A percentile compares a stretch with the other conserved stretches of the same genome.
phyloP scores from a whole-genome alignment of 2,113 vertebrate species.

The cat (Felis catus) region DNA sequence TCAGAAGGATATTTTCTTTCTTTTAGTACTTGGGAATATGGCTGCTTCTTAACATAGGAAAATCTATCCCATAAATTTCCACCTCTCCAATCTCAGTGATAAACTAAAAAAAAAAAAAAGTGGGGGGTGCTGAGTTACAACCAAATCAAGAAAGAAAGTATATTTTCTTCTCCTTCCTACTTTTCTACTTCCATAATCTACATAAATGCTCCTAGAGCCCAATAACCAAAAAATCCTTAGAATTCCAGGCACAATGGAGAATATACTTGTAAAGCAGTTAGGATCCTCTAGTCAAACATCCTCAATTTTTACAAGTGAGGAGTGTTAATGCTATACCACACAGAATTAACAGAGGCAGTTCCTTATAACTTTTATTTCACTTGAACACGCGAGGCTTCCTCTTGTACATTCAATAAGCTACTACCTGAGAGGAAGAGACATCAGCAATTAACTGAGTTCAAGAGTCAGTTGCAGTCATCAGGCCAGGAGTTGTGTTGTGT shows the following conservation, averaged over 20 bases:
- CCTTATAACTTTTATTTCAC: not conserved
- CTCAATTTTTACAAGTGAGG: not conserved
- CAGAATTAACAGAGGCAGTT: not conserved
- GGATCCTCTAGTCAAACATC: not conserved
- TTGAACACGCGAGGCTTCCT: not conserved
- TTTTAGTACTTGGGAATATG: not conserved
- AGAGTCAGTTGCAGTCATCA: not conserved
- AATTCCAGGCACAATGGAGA: not conserved
- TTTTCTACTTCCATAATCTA: not conserved
- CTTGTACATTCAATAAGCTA: not conserved
- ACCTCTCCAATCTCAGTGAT: not conserved
- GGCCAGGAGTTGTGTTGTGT: not conserved
- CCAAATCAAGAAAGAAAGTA: not conserved
- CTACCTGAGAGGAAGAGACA: not conserved
- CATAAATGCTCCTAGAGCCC: not conserved
- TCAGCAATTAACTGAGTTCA: not conserved
- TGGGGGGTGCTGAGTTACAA: not conserved
- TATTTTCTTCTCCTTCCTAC: not conserved
- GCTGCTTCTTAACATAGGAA: not conserved
- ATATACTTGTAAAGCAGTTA: not conserved
- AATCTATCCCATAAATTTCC: not conserved
- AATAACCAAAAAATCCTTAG: not conserved
- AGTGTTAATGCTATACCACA: not conserved
- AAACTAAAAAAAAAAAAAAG: not conserved
- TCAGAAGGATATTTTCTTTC: not conserved